Evolutionary conservation across 2,113 vertebrate genomes (phyloP), one percentile per base, ranked within the genome.

Genomic region (Festucalex cinctus): DNA sequence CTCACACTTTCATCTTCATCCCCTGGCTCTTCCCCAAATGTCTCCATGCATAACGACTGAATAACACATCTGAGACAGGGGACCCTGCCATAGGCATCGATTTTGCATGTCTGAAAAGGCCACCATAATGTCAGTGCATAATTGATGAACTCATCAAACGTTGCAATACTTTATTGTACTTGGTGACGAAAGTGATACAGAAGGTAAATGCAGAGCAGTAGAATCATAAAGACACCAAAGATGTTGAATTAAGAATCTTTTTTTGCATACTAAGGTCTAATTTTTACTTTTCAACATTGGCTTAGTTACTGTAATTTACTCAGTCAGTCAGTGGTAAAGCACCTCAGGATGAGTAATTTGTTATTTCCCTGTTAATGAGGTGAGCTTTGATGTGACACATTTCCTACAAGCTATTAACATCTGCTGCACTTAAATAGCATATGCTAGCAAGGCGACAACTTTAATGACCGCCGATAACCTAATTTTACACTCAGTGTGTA

Each of bases 1-100:
- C 86, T 83, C 85, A 83, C 78, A 82, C 91, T 92, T 92, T 92
- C 91, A 92, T 92, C 91, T 89, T 73, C 61, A 82, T 86, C 88
- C 85, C 83, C 84, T 84, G 88, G 89, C 87, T 86, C 83, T 89
- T 86, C 83, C 88, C 85, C 53, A 81, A 90, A 87, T 90, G 86
- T 86, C 88, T 89, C 70, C 74, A 65, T 36, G 71, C 84, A 83
- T 86, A 79, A 78, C 79, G 73, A 76, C 72, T 76, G 80, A 89
- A 83, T 80, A 88, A 86, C 84, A 79, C 83, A 85, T 89, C 80
- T 77, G 81, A 85, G 79, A 79, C 79, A 71, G 68, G 43, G 77
- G 78, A 79, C 76, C 36, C 73, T 72, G 80, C 71, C 72, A 74
- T 72, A 66, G 75, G 72, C 84, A 86, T 74, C 68, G 80, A 81